Evolutionary conservation across 2,797 vertebrate genomes (phyloP).

Genomic region (Cygnus olor): DNA sequence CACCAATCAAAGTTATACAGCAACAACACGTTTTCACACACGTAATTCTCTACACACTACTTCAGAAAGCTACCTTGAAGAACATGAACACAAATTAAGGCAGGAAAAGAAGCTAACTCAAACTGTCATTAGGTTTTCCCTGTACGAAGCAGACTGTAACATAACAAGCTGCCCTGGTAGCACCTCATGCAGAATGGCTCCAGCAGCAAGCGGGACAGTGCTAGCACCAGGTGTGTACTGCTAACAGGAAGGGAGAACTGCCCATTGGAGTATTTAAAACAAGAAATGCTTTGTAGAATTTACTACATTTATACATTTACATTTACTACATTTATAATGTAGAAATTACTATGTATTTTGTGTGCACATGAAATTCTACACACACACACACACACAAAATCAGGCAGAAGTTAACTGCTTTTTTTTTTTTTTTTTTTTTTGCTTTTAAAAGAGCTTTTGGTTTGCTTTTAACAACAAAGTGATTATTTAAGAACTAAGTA

Average conservation of each 20-base stretch:
- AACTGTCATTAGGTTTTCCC: background rate
- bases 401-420: background rate
- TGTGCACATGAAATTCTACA: background rate
- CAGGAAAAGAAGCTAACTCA: background rate
- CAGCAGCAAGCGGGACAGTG: background rate
- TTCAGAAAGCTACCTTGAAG: background rate
- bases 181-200: fast-evolving
- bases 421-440: background rate
- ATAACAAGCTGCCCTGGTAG: background rate
- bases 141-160: background rate
- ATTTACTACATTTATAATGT: no score
- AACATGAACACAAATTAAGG: background rate
- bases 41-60: background rate
- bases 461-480: constrained; percentile 51
- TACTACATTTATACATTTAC: no score
- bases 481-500: constrained; percentile 36
- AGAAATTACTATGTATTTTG: background rate
- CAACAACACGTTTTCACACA: background rate
- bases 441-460: constrained; percentile 15
- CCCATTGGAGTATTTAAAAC: background rate
- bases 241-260: background rate
- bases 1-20: background rate
- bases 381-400: background rate
- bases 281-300: background rate
- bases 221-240: background rate